A percentile compares a stretch with the other conserved stretches of the same genome.
These are phyloP conservation scores for Artemisiospiza belli DNA, from an alignment of 2,113 vertebrate species.

Conservation along the genomic window DNA sequence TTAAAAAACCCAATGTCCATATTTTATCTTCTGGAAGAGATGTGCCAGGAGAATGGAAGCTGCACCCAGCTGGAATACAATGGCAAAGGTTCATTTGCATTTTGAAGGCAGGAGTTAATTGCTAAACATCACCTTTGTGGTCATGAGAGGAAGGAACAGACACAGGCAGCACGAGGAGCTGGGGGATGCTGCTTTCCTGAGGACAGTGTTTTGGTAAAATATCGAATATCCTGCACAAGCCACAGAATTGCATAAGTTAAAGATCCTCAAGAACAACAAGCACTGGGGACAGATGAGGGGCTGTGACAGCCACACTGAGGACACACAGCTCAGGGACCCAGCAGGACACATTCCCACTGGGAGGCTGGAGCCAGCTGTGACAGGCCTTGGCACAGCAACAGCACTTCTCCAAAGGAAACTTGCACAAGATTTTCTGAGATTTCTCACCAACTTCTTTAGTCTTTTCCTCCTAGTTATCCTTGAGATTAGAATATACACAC, in stretches of 20 bases:
- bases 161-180: neutral
- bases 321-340: neutral
- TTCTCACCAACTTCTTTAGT: neutral
- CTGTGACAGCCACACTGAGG: neutral
- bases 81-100: neutral
- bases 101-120: constrained; percentile 6
- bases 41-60: neutral
- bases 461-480: constrained; percentile 17
- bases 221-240: neutral
- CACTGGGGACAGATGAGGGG: neutral
- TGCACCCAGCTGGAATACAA: neutral
- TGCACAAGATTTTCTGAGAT: neutral
- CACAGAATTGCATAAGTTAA: constrained; percentile 47
- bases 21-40: neutral
- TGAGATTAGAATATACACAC: neutral
- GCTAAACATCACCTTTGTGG: neutral
- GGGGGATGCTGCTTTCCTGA: constrained; percentile 25
- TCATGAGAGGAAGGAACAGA: neutral
- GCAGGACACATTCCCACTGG: neutral
- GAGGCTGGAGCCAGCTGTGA: neutral
- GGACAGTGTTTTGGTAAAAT: constrained; percentile 40
- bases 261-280: neutral
- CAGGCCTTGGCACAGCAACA: constrained; percentile 28
- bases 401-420: neutral
- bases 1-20: neutral